Evolutionary conservation across 2,888 invertebrate species (phyloP).

Genomic region (Drosophila recens): DNA sequence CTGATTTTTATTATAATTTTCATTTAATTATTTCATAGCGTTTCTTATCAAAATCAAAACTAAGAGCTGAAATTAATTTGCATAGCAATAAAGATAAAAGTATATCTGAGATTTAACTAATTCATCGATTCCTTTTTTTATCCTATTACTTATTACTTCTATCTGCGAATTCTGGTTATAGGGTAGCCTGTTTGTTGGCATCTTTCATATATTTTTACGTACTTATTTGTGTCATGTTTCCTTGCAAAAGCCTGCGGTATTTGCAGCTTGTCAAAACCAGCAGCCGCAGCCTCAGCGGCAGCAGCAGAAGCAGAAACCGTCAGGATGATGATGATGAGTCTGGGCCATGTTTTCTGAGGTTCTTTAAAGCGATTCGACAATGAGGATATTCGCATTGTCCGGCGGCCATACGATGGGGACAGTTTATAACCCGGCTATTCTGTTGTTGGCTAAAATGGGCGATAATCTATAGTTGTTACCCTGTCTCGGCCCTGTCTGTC

Average conservation of each 20-base stretch:
- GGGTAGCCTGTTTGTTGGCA: conserved; percentile 1
- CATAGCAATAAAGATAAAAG: no score
- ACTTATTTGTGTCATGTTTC: conserved; percentile 36
- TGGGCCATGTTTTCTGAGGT: conserved; percentile 26
- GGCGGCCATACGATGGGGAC: conserved; percentile 47
- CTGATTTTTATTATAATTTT: no score
- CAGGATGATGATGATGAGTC: conserved; percentile 31
- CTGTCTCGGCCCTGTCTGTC: conserved; percentile 13
- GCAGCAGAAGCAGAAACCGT: conserved; percentile 8
- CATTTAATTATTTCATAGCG: no score
- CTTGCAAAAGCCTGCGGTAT: conserved; percentile 54
- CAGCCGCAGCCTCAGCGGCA: conserved; percentile 22
- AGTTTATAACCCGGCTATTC: conserved; percentile 39
- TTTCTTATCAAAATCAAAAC: no score
- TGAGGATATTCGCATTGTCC: conserved; percentile 48
- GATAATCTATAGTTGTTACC: conserved; percentile 61
- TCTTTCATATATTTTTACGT: not conserved
- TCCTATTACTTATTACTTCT: no score
- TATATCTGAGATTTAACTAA: no score
- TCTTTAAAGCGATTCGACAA: conserved; percentile 50
- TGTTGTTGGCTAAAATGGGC: conserved; percentile 53
- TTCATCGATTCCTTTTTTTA: no score
- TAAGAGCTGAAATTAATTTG: no score
- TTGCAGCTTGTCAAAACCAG: conserved; percentile 58
- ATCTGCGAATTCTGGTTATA: not conserved